These are phyloP conservation scores for Zele albiditarsus DNA, from an alignment of 2,888 invertebrate species.

Conservation along the genomic window DNA sequence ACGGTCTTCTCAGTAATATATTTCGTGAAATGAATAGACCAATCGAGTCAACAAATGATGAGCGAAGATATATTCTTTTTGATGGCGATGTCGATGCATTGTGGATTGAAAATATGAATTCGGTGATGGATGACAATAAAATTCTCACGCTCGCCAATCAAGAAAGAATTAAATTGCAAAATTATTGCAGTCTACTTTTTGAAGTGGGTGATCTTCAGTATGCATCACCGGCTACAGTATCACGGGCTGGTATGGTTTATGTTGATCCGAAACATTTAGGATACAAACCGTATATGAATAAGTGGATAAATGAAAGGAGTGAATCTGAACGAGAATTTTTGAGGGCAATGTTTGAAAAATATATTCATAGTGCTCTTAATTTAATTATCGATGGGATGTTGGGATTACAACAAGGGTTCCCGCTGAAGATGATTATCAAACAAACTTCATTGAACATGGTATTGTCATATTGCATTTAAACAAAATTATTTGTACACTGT, in stretches of 20 bases:
- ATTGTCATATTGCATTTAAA: constrained; percentile 35
- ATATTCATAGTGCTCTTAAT: constrained; percentile 82
- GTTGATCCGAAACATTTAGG: constrained; percentile 94
- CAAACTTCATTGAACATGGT: constrained; percentile 92
- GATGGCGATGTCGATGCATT: constrained; percentile 96
- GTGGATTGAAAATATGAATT: constrained; percentile 98
- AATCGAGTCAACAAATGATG: constrained; percentile 76
- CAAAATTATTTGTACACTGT: constrained; percentile 7
- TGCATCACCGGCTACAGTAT: constrained; percentile 94
- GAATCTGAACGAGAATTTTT: constrained; percentile 72
- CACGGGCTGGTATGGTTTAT: constrained; percentile 94
- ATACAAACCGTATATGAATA: constrained; percentile 89
- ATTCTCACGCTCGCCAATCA: constrained; percentile 92
- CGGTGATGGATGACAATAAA: constrained; percentile 96
- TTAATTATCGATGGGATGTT: constrained; percentile 83
- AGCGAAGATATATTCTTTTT: constrained; percentile 88
- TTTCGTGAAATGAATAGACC: constrained; percentile 93
- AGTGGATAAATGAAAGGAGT: constrained; percentile 81
- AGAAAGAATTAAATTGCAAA: constrained; percentile 87
- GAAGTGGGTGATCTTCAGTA: constrained; percentile 92
- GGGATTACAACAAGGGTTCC: constrained; percentile 82
- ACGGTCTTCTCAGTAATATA: constrained; percentile 91
- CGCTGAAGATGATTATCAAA: constrained; percentile 86
- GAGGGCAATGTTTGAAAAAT: constrained; percentile 81
- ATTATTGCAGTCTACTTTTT: constrained; percentile 88